phyloP scores from a whole-genome alignment of 2,888 invertebrate genomes.

The Hedychridium roseum region DNA sequence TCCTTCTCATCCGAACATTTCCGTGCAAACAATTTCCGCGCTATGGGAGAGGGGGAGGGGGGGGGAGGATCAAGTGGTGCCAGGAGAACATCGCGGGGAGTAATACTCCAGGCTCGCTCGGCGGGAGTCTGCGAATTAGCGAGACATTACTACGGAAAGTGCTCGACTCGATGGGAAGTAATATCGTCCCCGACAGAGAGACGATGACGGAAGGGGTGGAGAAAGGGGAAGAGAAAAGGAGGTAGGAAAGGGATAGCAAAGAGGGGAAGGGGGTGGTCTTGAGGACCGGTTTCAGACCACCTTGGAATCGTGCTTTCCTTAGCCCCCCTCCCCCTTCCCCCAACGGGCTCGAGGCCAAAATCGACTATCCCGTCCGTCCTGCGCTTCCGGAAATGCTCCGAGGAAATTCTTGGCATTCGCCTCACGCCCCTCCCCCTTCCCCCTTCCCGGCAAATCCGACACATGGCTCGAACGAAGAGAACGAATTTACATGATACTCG shows the following conservation, averaged over 20 bases:
- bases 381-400: constrained; percentile 17
- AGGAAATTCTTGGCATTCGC: constrained; percentile 23
- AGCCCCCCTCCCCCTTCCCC: constrained; percentile 32
- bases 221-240: too few species aligned
- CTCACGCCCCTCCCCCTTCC: constrained; percentile 35
- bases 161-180: constrained; percentile 37
- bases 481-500: constrained; percentile 35
- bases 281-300: constrained; percentile 33
- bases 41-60: constrained; percentile 8
- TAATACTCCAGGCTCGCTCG: too few species aligned
- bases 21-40: too few species aligned
- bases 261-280: too few species aligned
- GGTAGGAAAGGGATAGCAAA: too few species aligned
- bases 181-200: constrained; percentile 39
- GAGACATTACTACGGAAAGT: constrained; percentile 31
- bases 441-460: constrained; percentile 31
- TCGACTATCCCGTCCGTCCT: constrained; percentile 20
- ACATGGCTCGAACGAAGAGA: constrained; percentile 28
- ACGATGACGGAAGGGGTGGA: too few species aligned
- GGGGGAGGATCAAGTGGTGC: too few species aligned
- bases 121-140: constrained; percentile 28
- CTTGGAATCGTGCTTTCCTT: too few species aligned
- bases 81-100: too few species aligned
- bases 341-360: constrained; percentile 37
- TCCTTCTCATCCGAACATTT: too few species aligned